Evolutionary conservation across 2,888 invertebrate species (phyloP), one percentile per base, ranked within the genome.

Genomic region (Dysmachus trigonus): DNA sequence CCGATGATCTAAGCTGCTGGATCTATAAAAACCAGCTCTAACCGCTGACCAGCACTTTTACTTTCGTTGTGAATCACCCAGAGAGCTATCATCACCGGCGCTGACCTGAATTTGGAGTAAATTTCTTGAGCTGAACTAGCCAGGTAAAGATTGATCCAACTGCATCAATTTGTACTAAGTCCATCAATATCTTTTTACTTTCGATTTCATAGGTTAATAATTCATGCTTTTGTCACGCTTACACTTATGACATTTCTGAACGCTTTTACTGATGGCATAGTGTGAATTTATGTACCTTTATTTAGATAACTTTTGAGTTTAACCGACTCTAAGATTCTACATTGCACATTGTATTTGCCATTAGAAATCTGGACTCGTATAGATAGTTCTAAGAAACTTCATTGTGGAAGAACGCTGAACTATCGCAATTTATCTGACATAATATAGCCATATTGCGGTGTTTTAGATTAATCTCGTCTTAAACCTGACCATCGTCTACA

Each of bases 1-100:
- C 77, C 18, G 33, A 62, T 82, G 81, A 62, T 62, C 51, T 47
- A 22, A 47, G 41, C 33, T 33, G 47, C n/a, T 33, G 3, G 2
- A 53, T 6, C n/a, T 51, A n/a, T 15, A 82, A 82, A 82, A 82
- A 82, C 31, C 51, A 10, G 35, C 81, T 22, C 62, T 22, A 31
- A 4, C 33, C 31, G 35, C 35, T 62, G 62, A 22, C 77, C 81
- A 51, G 51, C 77, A 82, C 81, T 82, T 82, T 82, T 82, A 82
- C 81, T 82, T 82, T 82, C 81, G 33, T 82, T 62, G 81, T 82
- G 62, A 62, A 82, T 82, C 81, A 82, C 35, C 62, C 27, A n/a
- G 22, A 8, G 27, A 22, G 35, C 62, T 62, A 33, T 82, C 62
- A 62, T 82, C 81, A 62, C 33, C 22, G 6, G 22, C 8, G 62